Conservation (phyloP, 2,888 invertebrate genomes). For the Smittia sp. region DNA sequence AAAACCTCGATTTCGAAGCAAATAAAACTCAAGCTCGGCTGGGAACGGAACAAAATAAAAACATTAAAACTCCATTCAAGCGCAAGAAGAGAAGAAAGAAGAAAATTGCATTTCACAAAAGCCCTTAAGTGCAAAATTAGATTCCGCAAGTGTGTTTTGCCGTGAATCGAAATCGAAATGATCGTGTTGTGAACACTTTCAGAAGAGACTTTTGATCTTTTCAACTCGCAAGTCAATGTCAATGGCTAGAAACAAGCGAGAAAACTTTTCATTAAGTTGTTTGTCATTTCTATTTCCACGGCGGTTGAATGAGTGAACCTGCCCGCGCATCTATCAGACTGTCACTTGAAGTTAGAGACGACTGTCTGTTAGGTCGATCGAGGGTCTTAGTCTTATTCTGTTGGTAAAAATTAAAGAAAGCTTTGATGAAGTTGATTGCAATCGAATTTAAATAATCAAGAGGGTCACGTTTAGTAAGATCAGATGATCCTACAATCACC, state of each 20-base stretch:
- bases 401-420: too few species aligned
- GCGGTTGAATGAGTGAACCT: background rate
- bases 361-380: too few species aligned
- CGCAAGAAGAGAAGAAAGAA: too few species aligned
- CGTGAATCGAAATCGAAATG: too few species aligned
- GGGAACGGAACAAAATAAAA: background rate
- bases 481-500: too few species aligned
- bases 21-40: background rate
- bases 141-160: background rate
- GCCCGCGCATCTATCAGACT: background rate
- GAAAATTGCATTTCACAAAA: background rate
- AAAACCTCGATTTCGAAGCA: constrained; percentile 5
- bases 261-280: constrained; percentile 12
- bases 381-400: too few species aligned
- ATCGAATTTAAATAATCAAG: too few species aligned
- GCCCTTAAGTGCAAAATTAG: constrained; percentile 14
- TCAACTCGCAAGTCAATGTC: background rate
- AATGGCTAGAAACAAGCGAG: background rate
- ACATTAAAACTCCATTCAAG: constrained; percentile 28
- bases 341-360: too few species aligned
- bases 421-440: too few species aligned
- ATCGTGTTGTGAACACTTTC: too few species aligned
- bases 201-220: background rate
- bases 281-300: constrained; percentile 28
- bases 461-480: too few species aligned